Percentiles rank a stretch among this genome's conserved stretches.
Evolutionary conservation across 2,113 vertebrate species (phyloP).

Genomic region (Hippocampus zosterae): DNA sequence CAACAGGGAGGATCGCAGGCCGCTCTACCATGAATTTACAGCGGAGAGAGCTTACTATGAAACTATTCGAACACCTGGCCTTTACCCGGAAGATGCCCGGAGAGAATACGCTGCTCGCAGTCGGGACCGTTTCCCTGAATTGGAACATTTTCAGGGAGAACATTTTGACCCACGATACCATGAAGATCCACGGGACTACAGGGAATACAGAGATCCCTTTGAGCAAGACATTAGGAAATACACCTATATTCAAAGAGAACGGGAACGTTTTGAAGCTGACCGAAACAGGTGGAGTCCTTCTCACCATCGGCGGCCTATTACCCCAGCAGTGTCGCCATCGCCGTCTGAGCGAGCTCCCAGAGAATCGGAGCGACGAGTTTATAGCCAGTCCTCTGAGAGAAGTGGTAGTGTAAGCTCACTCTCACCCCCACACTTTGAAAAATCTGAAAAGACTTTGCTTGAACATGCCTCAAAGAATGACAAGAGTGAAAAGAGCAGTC

Average conservation of each 20-base stretch:
- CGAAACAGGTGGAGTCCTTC: conserved; percentile 90
- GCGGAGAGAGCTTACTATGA: conserved; percentile 92
- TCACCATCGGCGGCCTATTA: conserved; percentile 83
- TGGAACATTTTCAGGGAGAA: conserved; percentile 93
- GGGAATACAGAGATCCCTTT: conserved; percentile 92
- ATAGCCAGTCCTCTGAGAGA: conserved; percentile 90
- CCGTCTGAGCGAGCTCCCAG: conserved; percentile 85
- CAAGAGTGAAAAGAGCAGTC: conserved; percentile 80
- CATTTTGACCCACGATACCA: conserved; percentile 94
- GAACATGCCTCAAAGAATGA: conserved; percentile 83
- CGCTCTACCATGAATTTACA: conserved; percentile 88
- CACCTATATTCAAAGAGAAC: conserved; percentile 91
- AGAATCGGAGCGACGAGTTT: conserved; percentile 88
- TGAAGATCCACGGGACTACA: conserved; percentile 90
- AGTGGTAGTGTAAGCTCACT: conserved; percentile 93
- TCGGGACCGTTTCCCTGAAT: conserved; percentile 89
- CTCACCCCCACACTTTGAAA: conserved; percentile 89
- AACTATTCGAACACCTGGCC: conserved; percentile 82
- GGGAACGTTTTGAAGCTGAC: conserved; percentile 90
- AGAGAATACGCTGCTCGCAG: conserved; percentile 88
- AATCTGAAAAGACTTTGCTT: conserved; percentile 80
- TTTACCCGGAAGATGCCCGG: conserved; percentile 88
- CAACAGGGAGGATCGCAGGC: conserved; percentile 88
- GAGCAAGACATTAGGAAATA: conserved; percentile 97
- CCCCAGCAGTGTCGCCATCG: conserved; percentile 82